Evolutionary conservation across 1,140 invertebrate genomes (phyloP), one percentile per base, ranked within the genome.

Genomic region (Dinoponera quadriceps): DNA sequence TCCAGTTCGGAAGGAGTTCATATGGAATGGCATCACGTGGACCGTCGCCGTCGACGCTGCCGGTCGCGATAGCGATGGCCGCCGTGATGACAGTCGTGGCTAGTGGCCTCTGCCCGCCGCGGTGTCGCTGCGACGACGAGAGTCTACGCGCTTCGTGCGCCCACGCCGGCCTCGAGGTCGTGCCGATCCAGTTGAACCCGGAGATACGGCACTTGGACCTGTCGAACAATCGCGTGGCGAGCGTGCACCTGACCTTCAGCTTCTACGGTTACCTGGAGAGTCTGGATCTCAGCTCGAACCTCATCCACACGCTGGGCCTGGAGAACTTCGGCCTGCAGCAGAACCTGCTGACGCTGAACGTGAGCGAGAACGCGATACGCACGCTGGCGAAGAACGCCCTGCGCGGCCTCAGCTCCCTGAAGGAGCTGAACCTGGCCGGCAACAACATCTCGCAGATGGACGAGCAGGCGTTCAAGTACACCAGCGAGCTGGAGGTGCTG

Each of bases 121-220:
- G 96, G 84, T 98, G 98, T 91, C 95, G 95, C 59, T 98, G 98
- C 94, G 96, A 98, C 94, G 97, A 98, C 92, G 96, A 97, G 33
- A 94, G 96, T 38, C 95, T 97, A 57, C 95, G 95, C 16, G 96
- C 96, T 2, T 95, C 96, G 62, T 98, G 98, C 92, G 96, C 96
- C 77, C 96, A 96, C 85, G 97, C 97, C 14, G 95, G 95, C 62
- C 95, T 98, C 62, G 97, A 98, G 91, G 96, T 98, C 85, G 96
- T 98, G 44, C 98, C 98, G 48, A 98, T 98, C 81, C 97, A 98
- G 90, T 95, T 98, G 85, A 98, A 98, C 91, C 97, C 97, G n/a
- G 97, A 97, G 90, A 95, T 97, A 44, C 95, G 95, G 27, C 96
- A 96, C 90, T 96, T 98, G 89, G 97, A 97, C 89, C 95, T 98